Conservation (phyloP, 2,113 vertebrate genomes). For the Pterocles gutturalis region DNA sequence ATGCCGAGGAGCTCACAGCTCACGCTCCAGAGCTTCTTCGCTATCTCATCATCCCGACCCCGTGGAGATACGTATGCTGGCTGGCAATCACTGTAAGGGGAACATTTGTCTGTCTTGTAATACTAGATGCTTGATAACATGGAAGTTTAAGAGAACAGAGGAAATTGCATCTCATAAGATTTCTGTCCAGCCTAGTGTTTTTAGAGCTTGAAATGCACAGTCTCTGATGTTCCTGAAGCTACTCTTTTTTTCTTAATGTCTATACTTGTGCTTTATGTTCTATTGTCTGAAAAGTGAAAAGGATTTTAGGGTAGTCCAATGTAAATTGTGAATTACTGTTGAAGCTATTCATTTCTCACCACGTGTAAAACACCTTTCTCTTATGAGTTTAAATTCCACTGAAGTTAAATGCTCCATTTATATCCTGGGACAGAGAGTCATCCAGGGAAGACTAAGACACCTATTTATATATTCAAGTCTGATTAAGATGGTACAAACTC, state of each 20-base stretch:
- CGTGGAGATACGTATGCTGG: slow-evolving; percentile 86
- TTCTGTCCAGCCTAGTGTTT: neutral
- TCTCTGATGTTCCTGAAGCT: neutral
- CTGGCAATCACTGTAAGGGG: slow-evolving; percentile 85
- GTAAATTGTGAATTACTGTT: neutral
- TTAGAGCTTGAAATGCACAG: neutral
- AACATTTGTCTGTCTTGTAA: neutral
- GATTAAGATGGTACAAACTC: slow-evolving; percentile 15
- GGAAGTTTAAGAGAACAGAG: neutral
- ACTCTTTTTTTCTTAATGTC: neutral
- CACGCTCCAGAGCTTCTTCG: slow-evolving; percentile 87
- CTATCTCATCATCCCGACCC: slow-evolving; percentile 85
- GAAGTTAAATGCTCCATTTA: neutral
- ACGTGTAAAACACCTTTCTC: neutral
- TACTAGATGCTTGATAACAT: neutral
- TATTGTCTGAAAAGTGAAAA: neutral
- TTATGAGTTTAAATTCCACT: neutral
- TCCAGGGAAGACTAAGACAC: neutral
- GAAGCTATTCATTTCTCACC: neutral
- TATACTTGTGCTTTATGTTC: neutral
- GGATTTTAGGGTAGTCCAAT: neutral
- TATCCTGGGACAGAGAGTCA: neutral
- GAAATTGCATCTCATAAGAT: neutral
- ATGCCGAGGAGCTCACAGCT: slow-evolving; percentile 93
- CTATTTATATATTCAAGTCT: slow-evolving; percentile 47